Conservation (phyloP, 2,113 vertebrate genomes). For the Spilogale gracilis region DNA sequence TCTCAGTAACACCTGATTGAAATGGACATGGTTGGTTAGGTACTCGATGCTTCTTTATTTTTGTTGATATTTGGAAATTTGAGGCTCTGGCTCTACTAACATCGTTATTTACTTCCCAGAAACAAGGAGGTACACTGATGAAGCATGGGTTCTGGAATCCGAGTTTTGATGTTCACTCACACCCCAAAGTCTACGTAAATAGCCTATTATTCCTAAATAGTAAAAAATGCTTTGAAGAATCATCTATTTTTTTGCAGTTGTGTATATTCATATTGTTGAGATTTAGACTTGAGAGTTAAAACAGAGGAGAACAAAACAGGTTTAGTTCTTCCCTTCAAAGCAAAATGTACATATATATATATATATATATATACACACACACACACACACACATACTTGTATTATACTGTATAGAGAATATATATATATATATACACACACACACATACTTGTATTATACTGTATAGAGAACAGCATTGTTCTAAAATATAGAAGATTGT, state of each 20-base stretch:
- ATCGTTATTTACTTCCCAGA: background rate
- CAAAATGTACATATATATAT: background rate
- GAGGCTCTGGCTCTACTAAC: background rate
- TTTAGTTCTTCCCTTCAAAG: constrained; percentile 53
- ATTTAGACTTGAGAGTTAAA: background rate
- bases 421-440: too few species aligned
- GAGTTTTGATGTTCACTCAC: background rate
- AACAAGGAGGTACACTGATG: background rate
- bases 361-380: too few species aligned
- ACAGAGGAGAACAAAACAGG: background rate
- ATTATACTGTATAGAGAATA: too few species aligned
- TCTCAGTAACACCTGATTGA: background rate
- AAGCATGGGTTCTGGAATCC: background rate
- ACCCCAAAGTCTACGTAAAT: background rate
- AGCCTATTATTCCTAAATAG: background rate
- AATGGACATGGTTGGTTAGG: background rate
- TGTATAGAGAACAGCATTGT: background rate
- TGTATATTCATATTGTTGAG: background rate
- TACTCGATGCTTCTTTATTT: background rate
- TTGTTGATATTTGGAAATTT: background rate
- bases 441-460: background rate
- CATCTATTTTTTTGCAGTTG: background rate
- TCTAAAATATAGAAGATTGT: background rate
- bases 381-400: too few species aligned
- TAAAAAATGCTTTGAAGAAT: background rate